Evolutionary conservation across 2,888 invertebrate genomes (phyloP).

Genomic region (Caprella mutica): DNA sequence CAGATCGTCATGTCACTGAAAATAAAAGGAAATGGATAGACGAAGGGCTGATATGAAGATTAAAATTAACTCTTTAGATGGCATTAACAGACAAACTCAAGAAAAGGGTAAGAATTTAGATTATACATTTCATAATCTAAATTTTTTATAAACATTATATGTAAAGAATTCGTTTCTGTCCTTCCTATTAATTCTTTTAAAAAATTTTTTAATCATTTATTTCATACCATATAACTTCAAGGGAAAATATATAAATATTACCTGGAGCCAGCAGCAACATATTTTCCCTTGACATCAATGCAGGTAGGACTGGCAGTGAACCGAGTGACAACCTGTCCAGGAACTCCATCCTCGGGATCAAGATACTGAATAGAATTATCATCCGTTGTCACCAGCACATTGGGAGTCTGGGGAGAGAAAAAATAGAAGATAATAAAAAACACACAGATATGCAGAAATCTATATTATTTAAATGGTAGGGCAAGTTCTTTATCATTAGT

Average conservation of each 20-base stretch:
- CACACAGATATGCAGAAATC: neutral
- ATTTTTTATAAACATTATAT: no score
- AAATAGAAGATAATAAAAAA: neutral
- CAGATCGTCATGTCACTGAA: constrained; percentile 51
- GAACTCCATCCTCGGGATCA: constrained; percentile 60
- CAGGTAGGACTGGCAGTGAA: constrained; percentile 81
- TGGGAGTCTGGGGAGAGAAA: neutral
- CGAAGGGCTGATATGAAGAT: constrained; percentile 16
- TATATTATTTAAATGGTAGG: no score
- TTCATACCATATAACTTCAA: no score
- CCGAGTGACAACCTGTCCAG: constrained; percentile 71
- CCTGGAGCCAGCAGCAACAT: constrained; percentile 55
- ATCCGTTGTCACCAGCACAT: constrained; percentile 65
- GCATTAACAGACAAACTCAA: no score
- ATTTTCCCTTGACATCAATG: constrained; percentile 53
- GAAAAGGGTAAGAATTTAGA: no score
- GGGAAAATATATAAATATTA: constrained; percentile 37
- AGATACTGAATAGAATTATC: constrained; percentile 73
- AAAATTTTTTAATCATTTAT: no score
- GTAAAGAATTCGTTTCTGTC: no score
- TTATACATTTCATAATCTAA: no score
- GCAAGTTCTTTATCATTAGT: no score
- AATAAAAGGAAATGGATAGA: constrained; percentile 24
- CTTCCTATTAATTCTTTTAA: no score
- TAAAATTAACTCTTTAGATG: no score